Conservation (phyloP, 2,797 vertebrate species). For the Acanthis flammea region DNA sequence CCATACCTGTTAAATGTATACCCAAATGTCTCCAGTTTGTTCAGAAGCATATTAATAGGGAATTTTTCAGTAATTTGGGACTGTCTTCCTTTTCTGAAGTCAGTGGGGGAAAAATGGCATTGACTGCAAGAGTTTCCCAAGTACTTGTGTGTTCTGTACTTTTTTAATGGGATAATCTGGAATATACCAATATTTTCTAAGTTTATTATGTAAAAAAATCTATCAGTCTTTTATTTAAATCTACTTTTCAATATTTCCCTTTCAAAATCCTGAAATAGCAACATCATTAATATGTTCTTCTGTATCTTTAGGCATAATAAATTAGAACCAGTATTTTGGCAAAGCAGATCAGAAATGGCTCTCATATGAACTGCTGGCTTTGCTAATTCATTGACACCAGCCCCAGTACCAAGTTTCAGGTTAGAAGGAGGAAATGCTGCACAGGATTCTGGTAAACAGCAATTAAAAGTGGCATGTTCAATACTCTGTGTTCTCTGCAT, state of each 20-base stretch:
- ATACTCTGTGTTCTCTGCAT: background rate
- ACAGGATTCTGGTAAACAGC: background rate
- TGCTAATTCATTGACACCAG: background rate
- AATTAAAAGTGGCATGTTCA: background rate
- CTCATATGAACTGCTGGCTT: background rate
- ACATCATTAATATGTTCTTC: background rate
- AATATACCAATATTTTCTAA: background rate
- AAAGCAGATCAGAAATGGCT: background rate
- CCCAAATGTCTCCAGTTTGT: background rate
- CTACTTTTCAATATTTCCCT: background rate
- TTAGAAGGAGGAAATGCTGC: background rate
- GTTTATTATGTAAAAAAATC: background rate
- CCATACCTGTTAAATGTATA: background rate
- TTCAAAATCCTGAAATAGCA: background rate
- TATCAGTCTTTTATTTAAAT: background rate
- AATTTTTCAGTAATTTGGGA: background rate
- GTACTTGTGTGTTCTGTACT: fast-evolving
- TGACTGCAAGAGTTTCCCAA: background rate
- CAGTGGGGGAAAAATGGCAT: fast-evolving
- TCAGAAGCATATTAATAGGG: background rate
- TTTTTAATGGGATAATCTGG: background rate
- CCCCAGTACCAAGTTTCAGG: no score
- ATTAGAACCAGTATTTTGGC: background rate
- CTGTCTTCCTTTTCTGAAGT: background rate
- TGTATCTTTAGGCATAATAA: background rate